Evolutionary conservation across 2,797 vertebrate genomes (phyloP).

Genomic region (Poliocrania exsul): DNA sequence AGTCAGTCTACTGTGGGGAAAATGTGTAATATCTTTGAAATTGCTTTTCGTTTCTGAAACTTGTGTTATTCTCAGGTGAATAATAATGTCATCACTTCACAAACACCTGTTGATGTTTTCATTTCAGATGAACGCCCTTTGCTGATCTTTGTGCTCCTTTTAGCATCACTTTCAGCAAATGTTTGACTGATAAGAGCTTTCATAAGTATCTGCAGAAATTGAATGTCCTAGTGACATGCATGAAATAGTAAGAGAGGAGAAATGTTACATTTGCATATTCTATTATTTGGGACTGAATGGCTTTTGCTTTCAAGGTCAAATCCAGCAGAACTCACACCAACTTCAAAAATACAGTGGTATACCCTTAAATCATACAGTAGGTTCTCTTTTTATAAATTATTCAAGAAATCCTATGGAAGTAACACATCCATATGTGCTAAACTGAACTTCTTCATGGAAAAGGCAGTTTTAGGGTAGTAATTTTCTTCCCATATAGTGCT

Average conservation of each 20-base stretch:
- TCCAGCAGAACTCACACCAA: neutral
- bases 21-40: neutral
- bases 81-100: neutral
- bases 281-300: neutral
- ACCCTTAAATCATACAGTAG: neutral
- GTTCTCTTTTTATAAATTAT: neutral
- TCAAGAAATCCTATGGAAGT: neutral
- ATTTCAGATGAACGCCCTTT: conserved; percentile 19
- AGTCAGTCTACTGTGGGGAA: neutral
- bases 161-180: conserved; percentile 8
- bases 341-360: neutral
- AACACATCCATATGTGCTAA: neutral
- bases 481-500: neutral
- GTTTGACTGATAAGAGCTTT: conserved; percentile 17
- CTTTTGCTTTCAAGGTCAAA: conserved; percentile 5
- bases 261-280: neutral
- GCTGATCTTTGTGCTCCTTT: neutral
- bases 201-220: neutral
- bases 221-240: neutral
- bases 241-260: neutral
- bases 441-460: neutral
- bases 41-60: neutral
- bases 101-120: conserved; percentile 4
- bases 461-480: neutral
- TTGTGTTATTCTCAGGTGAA: conserved; percentile 2